phyloP scores from a whole-genome alignment of 2,888 invertebrate species.

The Latrodectus elegans region DNA sequence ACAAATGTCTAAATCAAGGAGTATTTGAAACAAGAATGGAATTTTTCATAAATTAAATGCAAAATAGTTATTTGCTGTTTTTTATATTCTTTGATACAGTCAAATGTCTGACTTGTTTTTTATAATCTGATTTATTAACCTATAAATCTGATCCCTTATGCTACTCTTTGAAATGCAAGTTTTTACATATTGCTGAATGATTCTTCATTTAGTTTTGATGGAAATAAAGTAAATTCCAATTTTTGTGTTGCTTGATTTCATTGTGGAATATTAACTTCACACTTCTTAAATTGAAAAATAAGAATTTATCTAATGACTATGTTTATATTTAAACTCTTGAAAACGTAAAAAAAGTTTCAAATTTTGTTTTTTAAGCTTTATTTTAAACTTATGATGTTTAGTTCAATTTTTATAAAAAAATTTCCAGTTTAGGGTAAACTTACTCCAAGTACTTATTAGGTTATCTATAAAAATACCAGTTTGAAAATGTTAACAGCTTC shows the following conservation, averaged over 20 bases:
- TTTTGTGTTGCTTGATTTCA: not conserved
- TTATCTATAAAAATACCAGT: too few relatives aligned
- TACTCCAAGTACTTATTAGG: too few relatives aligned
- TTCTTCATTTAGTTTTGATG: conserved; percentile 42
- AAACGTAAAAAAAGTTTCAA: too few relatives aligned
- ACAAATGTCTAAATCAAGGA: not conserved
- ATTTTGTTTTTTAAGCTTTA: too few relatives aligned
- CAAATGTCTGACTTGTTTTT: conserved; percentile 60
- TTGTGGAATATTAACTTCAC: too few relatives aligned
- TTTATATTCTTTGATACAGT: conserved; percentile 66
- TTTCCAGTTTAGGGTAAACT: too few relatives aligned
- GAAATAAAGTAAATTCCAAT: conserved; percentile 45
- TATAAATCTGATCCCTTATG: conserved; percentile 38
- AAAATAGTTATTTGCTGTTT: conserved; percentile 19
- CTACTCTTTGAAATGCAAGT: conserved; percentile 41
- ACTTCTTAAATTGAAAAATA: too few relatives aligned
- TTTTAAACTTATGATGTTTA: too few relatives aligned
- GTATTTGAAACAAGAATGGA: not conserved
- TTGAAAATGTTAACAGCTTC: too few relatives aligned
- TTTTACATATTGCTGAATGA: conserved; percentile 40
- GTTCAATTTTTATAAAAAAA: too few relatives aligned
- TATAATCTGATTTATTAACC: conserved; percentile 60
- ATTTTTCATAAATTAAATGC: not conserved
- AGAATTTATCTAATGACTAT: too few relatives aligned
- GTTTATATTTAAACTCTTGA: too few relatives aligned